These are phyloP conservation scores for Cydia splendana DNA, from an alignment of 1,140 invertebrate species.

Conservation along the genomic window DNA sequence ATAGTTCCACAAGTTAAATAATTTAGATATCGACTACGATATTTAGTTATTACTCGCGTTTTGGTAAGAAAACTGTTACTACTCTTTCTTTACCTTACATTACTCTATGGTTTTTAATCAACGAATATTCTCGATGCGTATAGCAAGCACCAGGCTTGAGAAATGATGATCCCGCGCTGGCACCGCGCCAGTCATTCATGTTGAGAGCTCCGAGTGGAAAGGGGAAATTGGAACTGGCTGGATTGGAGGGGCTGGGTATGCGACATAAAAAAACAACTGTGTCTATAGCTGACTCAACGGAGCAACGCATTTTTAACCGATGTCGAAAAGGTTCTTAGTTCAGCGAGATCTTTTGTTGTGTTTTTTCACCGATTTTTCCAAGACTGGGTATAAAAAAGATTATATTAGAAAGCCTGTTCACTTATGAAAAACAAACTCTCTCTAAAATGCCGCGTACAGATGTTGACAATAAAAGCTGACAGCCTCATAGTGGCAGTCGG, in stretches of 20 bases:
- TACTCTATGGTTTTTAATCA: neutral
- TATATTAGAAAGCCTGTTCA: too few species aligned
- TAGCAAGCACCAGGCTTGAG: constrained; percentile 9
- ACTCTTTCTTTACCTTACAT: too few species aligned
- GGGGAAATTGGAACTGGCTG: constrained; percentile 10
- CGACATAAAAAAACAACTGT: neutral
- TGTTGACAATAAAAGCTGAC: neutral
- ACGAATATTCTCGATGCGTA: neutral
- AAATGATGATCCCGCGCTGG: constrained; percentile 26
- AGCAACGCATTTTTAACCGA: neutral
- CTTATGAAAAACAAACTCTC: too few species aligned
- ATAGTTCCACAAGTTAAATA: too few species aligned
- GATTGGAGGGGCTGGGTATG: neutral
- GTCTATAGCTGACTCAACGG: too few species aligned
- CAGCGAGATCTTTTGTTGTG: too few species aligned
- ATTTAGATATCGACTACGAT: too few species aligned
- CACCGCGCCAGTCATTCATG: constrained; percentile 5
- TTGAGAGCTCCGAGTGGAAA: constrained; percentile 15
- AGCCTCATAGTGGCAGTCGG: neutral
- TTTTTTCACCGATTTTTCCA: too few species aligned
- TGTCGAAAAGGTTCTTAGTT: too few species aligned
- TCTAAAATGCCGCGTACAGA: neutral
- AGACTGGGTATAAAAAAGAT: too few species aligned
- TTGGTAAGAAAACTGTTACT: too few species aligned
- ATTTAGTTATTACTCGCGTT: too few species aligned